These are phyloP conservation scores for Clytia hemisphaerica DNA, from an alignment of 30 jellyfish, hydroid and myxozoan species.

Conservation along the genomic window DNA sequence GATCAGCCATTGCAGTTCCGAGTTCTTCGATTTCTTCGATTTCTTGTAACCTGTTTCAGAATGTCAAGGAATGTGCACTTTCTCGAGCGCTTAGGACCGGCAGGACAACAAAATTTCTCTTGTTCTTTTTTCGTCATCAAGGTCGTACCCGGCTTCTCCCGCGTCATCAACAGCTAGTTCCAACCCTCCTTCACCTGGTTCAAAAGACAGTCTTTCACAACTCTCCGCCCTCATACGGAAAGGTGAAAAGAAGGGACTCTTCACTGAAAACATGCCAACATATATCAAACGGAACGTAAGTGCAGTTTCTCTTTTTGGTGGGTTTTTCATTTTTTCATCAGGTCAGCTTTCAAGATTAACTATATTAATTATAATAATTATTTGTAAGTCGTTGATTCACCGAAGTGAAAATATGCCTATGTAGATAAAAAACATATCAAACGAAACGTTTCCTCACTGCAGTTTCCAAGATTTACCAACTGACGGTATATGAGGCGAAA, in stretches of 20 bases:
- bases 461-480: too few species aligned
- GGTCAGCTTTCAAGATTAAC: too few species aligned
- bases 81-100: background rate
- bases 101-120: background rate
- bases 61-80: background rate
- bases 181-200: conserved; percentile 97
- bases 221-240: conserved; percentile 85
- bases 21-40: background rate
- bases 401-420: too few species aligned
- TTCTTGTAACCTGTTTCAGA: background rate
- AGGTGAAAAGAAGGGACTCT: conserved; percentile 90
- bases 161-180: conserved; percentile 77
- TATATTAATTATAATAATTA: too few species aligned
- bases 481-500: too few species aligned
- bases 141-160: conserved; percentile 90
- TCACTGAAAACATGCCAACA: conserved; percentile 79
- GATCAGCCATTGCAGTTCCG: background rate
- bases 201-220: conserved; percentile 74
- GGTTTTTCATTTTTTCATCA: too few species aligned
- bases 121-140: background rate
- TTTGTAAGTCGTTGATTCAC: too few species aligned
- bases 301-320: too few species aligned
- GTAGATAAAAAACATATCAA: too few species aligned
- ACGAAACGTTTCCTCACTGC: too few species aligned
- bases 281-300: conserved; percentile 75